Evolutionary conservation across 2,113 vertebrate genomes (phyloP).

Genomic region (Hypocryptadius cinnamomeus): DNA sequence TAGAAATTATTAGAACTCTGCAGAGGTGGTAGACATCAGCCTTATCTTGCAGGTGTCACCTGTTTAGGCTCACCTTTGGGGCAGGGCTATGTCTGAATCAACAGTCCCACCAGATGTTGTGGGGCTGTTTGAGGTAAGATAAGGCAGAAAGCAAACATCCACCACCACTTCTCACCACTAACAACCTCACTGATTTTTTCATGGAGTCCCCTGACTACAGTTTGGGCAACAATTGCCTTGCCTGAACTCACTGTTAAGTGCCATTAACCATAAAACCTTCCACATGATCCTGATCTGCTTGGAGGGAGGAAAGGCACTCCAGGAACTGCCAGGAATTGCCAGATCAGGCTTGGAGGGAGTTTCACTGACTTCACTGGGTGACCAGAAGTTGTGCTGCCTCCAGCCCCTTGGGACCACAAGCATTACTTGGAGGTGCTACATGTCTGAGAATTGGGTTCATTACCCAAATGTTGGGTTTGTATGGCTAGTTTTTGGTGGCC

Average conservation of each 20-base stretch:
- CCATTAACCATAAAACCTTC: neutral
- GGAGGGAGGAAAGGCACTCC: neutral
- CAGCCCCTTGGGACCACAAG: neutral
- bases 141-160: neutral
- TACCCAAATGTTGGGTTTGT: neutral
- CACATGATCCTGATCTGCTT: neutral
- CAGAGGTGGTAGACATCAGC: neutral
- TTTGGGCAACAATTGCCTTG: neutral
- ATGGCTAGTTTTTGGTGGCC: neutral
- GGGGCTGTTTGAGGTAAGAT: neutral
- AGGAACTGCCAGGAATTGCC: neutral
- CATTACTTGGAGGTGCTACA: neutral
- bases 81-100: neutral
- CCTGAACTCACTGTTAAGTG: neutral
- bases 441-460: neutral
- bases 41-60: neutral
- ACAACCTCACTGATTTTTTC: neutral
- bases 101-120: neutral
- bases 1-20: neutral
- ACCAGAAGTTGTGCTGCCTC: neutral
- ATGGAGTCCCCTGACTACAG: neutral
- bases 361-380: neutral
- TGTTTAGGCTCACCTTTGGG: neutral
- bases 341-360: neutral
- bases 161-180: neutral